Percentiles rank a stretch among this genome's conserved stretches.
Evolutionary conservation across 2,797 vertebrate genomes (phyloP).

Genomic region (Borostomias antarcticus): DNA sequence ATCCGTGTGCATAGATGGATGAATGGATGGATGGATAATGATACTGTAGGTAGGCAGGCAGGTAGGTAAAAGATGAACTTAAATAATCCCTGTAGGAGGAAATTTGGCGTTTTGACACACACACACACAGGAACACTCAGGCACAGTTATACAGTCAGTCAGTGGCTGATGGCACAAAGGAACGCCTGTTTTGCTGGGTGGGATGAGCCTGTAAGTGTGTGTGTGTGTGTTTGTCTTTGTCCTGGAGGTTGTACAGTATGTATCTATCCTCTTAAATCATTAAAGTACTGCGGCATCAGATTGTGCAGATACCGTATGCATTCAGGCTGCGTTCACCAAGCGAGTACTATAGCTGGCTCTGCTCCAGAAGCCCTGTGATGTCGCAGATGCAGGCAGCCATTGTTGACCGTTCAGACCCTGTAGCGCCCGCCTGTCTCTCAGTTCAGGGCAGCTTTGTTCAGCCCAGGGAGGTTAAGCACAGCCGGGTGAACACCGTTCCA

Average conservation of each 20-base stretch:
- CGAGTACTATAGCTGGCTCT: conserved; percentile 10
- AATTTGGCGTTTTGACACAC: no score
- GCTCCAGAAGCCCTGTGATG: neutral
- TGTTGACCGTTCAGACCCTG: neutral
- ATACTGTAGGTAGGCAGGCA: no score
- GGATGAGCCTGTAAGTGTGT: neutral
- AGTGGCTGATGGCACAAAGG: no score
- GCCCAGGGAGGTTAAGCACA: neutral
- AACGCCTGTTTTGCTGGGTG: no score
- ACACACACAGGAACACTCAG: no score
- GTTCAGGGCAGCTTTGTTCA: no score
- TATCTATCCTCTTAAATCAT: conserved; percentile 36
- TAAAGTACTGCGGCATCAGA: conserved; percentile 32
- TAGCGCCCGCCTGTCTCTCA: no score
- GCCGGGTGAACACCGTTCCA: neutral
- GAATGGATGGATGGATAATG: no score
- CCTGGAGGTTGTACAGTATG: conserved; percentile 37
- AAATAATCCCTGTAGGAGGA: no score
- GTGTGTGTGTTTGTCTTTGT: conserved; percentile 14
- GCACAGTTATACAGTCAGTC: no score
- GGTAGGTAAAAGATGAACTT: no score
- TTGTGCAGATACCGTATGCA: conserved; percentile 15
- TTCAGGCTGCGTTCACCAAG: neutral
- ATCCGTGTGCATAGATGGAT: no score
- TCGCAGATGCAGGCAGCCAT: neutral